Evolutionary conservation across 2,888 invertebrate species (phyloP).

Genomic region (Dynastes hyllus): DNA sequence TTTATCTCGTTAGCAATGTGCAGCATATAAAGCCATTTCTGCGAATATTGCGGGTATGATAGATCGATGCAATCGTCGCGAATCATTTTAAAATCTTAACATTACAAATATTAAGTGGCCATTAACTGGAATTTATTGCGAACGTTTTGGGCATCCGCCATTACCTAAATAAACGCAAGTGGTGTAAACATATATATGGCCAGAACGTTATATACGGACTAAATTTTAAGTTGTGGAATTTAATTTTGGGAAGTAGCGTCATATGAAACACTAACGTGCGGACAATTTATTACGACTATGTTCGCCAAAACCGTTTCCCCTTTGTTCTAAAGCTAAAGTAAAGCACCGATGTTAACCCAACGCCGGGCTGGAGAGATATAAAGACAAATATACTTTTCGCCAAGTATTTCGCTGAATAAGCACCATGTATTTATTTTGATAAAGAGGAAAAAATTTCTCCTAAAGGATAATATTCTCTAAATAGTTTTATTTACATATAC

Average conservation of each 20-base stretch:
- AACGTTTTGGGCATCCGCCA: not conserved
- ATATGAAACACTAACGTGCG: not conserved
- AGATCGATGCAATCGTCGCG: not conserved
- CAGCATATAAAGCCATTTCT: too few species aligned
- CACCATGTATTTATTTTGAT: too few species aligned
- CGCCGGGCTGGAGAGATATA: not conserved
- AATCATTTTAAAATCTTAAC: not conserved
- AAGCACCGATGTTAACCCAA: not conserved
- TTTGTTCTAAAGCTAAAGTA: conserved; percentile 8
- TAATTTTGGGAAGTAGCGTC: conserved; percentile 2
- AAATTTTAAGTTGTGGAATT: conserved; percentile 7
- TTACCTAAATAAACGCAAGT: not conserved
- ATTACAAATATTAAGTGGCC: not conserved
- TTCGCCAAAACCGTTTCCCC: not conserved
- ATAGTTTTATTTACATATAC: too few species aligned
- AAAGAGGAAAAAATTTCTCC: too few species aligned
- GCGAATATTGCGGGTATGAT: not conserved
- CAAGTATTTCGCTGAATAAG: not conserved
- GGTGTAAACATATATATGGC: not conserved
- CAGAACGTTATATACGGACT: not conserved
- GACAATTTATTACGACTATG: not conserved
- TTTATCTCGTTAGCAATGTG: too few species aligned
- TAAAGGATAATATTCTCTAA: too few species aligned
- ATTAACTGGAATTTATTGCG: not conserved
- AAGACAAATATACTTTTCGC: not conserved